Percentiles rank a stretch among this genome's conserved stretches.
Evolutionary conservation across 1,140 invertebrate species (phyloP).

Genomic region (Rhopalosiphum maidis): DNA sequence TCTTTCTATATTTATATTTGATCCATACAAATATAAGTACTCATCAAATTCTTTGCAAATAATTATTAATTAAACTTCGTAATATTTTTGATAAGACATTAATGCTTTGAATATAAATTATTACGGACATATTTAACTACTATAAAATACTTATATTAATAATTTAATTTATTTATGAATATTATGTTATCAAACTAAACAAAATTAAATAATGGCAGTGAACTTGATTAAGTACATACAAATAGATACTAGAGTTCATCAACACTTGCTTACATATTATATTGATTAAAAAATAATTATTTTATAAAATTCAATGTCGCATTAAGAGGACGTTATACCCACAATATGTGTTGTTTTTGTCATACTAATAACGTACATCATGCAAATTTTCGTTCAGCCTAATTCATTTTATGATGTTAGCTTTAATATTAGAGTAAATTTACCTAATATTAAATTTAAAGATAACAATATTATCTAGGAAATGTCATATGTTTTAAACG

Average conservation of each 20-base stretch:
- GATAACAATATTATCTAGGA: too few species aligned
- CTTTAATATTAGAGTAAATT: too few species aligned
- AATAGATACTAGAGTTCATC: not conserved
- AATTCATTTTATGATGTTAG: too few species aligned
- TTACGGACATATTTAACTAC: not conserved
- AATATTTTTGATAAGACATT: slow-evolving; percentile 1
- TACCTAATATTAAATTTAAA: too few species aligned
- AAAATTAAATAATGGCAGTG: not conserved
- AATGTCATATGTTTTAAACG: too few species aligned
- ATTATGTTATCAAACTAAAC: not conserved
- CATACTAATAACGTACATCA: too few species aligned
- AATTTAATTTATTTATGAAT: not conserved
- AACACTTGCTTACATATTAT: not conserved
- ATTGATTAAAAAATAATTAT: not conserved
- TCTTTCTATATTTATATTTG: not conserved
- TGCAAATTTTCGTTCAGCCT: too few species aligned
- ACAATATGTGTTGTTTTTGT: too few species aligned
- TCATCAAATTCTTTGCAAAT: not conserved
- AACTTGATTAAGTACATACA: not conserved
- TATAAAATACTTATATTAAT: not conserved
- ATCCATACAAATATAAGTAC: not conserved
- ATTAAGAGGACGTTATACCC: too few species aligned
- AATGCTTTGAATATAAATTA: not conserved
- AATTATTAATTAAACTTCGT: not conserved
- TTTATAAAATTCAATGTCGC: not conserved